A percentile compares a stretch with the other conserved stretches of the same genome.
phyloP scores from a whole-genome alignment of 2,888 invertebrate species.

The Uloborus plumipes region DNA sequence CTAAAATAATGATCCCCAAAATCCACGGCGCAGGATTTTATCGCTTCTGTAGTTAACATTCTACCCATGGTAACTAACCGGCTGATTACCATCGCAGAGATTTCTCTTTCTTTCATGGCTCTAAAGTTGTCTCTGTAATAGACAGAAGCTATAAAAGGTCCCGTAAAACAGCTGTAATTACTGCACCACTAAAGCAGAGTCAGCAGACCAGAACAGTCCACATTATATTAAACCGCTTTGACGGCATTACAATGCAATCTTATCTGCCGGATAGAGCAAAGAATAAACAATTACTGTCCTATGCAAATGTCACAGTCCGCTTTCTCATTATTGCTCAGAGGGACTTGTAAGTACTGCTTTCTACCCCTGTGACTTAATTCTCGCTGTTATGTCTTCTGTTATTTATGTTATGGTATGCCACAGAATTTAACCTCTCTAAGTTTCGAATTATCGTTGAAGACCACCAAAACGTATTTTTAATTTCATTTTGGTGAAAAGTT shows the following conservation, averaged over 20 bases:
- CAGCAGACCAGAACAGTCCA: constrained; percentile 25
- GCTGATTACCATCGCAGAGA: constrained; percentile 13
- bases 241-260: constrained; percentile 22
- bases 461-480: no score
- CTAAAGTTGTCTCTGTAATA: constrained; percentile 12
- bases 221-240: constrained; percentile 9
- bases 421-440: no score
- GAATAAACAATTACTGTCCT: constrained; percentile 11
- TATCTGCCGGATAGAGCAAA: neutral
- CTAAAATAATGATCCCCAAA: constrained; percentile 8
- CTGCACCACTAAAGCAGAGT: constrained; percentile 10
- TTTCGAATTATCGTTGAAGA: no score
- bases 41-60: constrained; percentile 20
- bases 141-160: constrained; percentile 15
- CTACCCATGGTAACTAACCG: constrained; percentile 5
- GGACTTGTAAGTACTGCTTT: no score
- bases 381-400: no score
- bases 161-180: constrained; percentile 26
- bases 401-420: no score
- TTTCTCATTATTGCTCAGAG: no score
- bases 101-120: neutral
- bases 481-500: no score
- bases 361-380: no score
- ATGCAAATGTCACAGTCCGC: constrained; percentile 7
- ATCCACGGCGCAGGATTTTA: neutral